Evolutionary conservation across 2,113 vertebrate genomes (phyloP), one percentile per base, ranked within the genome.

Genomic region (Tursiops truncatus): DNA sequence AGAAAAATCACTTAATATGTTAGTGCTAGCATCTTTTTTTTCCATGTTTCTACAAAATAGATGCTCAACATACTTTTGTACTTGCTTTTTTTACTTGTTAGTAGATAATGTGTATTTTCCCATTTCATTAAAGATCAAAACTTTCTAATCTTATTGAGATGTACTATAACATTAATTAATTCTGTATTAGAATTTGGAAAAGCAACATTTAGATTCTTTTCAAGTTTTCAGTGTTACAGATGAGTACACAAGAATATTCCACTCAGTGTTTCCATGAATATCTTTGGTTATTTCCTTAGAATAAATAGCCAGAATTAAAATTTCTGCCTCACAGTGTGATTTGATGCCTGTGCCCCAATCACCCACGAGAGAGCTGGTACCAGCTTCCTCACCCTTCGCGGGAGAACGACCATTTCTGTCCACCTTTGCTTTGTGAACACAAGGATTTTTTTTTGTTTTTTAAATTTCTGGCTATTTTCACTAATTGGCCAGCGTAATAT

Each of bases 391-490:
- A 4, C 13, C 14, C 4, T 8, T 6, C 20, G 6, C 14, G 1
- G 0, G 1, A 20, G 33, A 41, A 14, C 0, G 25, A 21, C 33
- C 11, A 0, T 5, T 44, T 60, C 56, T 63, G 21, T 1, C 5
- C 6, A 8, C 6, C 38, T 67, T 47, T 38, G 12, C 71, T 44
- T 41, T 38, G 47, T 62, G 60, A 71, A 36, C 50, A 41, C 1
- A 50, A 25, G 7, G 8, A 25, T 56, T 68, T 26, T n/a, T 53
- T 53, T 53, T 20, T 85, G 18, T 26, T n/a, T 44, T 71, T 93
- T 31, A 0, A 65, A 23, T 47, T 76, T 53, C 67, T 76, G 33
- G 5, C 31, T 31, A 6, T 96, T 90, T 89, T 73, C 23, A 53
- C n/a, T 79, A 89, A 58, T 31, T 91, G 33, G n/a, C 47, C 67